Evolutionary conservation across 1,140 invertebrate species (phyloP).

Genomic region (Elysia chlorotica): DNA sequence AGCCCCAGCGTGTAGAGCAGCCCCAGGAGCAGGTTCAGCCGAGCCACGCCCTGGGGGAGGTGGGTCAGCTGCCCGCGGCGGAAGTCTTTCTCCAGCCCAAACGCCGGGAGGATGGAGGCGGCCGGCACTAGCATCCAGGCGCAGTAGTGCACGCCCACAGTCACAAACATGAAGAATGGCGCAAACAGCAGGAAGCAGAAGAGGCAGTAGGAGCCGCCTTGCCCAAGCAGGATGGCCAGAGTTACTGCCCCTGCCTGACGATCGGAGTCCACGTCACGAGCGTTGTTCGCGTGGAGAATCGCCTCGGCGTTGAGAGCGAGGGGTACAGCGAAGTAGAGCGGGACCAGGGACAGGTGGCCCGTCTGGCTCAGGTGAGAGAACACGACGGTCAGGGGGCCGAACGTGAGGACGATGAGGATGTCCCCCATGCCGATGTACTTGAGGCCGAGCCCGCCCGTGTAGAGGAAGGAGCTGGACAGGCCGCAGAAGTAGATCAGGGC

Average conservation of each 20-base stretch:
- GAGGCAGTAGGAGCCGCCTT: conserved; percentile 85
- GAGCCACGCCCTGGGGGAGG: conserved; percentile 86
- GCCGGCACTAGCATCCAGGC: conserved; percentile 87
- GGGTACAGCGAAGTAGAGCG: conserved; percentile 91
- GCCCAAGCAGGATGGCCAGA: conserved; percentile 89
- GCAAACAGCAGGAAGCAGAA: conserved; percentile 89
- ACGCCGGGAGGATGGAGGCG: conserved; percentile 83
- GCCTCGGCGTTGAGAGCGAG: conserved; percentile 93
- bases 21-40: conserved; percentile 88
- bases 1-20: conserved; percentile 82
- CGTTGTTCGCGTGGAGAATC: conserved; percentile 93
- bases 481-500: conserved; percentile 94
- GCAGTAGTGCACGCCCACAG: conserved; percentile 78
- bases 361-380: conserved; percentile 93
- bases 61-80: conserved; percentile 76
- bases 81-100: conserved; percentile 89
- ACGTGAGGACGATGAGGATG: conserved; percentile 86
- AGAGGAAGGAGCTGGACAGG: conserved; percentile 78
- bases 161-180: conserved; percentile 87
- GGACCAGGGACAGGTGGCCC: conserved; percentile 69
- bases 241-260: conserved; percentile 87
- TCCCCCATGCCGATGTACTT: conserved; percentile 93
- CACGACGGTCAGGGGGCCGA: conserved; percentile 92
- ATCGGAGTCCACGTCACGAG: conserved; percentile 85
- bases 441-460: conserved; percentile 84